Percentiles rank a stretch among this genome's conserved stretches.
phyloP scores from a whole-genome alignment of 2,113 vertebrate species.

The Salvelinus sp. region DNA sequence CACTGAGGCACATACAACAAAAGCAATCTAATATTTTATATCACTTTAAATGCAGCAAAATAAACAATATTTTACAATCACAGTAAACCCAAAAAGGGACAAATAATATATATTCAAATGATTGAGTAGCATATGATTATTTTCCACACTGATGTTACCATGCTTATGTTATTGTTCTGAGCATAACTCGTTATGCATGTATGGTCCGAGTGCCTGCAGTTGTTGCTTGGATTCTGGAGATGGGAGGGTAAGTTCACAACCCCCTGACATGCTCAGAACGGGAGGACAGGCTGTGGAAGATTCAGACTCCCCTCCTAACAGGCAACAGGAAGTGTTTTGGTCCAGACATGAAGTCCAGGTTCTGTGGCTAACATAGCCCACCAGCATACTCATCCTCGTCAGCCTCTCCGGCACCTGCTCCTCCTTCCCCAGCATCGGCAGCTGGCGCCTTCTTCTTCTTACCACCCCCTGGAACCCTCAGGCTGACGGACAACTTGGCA shows the following conservation, averaged over 20 bases:
- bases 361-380: constrained; percentile 45
- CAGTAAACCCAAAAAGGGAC: constrained; percentile 1
- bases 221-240: neutral
- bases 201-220: neutral
- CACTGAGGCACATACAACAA: neutral
- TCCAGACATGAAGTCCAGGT: neutral
- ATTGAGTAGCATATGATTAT: neutral
- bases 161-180: neutral
- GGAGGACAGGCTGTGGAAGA: neutral
- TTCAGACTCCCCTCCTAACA: neutral
- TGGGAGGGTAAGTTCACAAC: neutral
- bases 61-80: neutral
- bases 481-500: constrained; percentile 83
- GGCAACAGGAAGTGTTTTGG: neutral
- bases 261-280: constrained; percentile 4
- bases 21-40: neutral
- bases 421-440: neutral
- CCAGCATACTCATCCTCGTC: constrained; percentile 54
- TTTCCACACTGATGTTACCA: neutral
- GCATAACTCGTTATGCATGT: neutral
- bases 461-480: constrained; percentile 83
- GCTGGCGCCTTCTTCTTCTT: constrained; percentile 77
- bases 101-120: constrained; percentile 5
- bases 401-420: constrained; percentile 11
- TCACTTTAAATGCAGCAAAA: neutral